phyloP scores from a whole-genome alignment of 2,888 invertebrate species.

The Atethmia centrago region DNA sequence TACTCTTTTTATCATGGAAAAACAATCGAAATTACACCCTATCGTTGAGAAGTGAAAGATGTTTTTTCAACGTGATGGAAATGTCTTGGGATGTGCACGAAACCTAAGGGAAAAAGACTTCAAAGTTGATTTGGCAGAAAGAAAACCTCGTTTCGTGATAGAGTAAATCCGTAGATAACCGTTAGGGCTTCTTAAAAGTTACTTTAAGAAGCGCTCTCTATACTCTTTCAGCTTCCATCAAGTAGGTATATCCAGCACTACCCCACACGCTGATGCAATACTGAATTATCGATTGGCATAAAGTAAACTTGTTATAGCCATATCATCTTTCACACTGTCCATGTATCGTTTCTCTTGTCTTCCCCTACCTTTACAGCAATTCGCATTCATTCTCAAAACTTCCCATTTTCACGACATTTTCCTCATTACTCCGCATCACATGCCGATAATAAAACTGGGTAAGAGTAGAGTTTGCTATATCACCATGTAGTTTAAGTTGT shows the following conservation, averaged over 20 bases:
- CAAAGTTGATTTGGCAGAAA: fast-evolving
- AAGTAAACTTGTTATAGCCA: too few species aligned
- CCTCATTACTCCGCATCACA: too few species aligned
- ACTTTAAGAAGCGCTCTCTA: not conserved
- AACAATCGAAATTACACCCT: slow-evolving; percentile 45
- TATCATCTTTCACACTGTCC: too few species aligned
- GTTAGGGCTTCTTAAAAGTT: not conserved
- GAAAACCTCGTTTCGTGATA: not conserved
- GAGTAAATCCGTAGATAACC: not conserved
- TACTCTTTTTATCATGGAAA: slow-evolving; percentile 42
- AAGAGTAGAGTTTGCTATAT: not conserved
- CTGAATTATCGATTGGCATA: too few species aligned
- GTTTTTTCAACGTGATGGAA: slow-evolving; percentile 16
- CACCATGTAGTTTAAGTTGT: not conserved
- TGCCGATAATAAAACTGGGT: too few species aligned
- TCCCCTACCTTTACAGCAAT: too few species aligned
- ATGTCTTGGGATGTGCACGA: slow-evolving; percentile 8
- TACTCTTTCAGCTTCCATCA: slow-evolving; percentile 4
- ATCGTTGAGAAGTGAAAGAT: not conserved
- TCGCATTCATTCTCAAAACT: too few species aligned
- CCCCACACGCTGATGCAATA: too few species aligned
- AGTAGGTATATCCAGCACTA: too few species aligned
- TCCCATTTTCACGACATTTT: too few species aligned
- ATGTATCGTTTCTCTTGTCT: too few species aligned
- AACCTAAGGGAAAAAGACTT: slow-evolving; percentile 30